Percentiles rank a stretch among this genome's conserved stretches.
Evolutionary conservation across 2,888 invertebrate genomes (phyloP).

Genomic region (Epinotia brunnichana): DNA sequence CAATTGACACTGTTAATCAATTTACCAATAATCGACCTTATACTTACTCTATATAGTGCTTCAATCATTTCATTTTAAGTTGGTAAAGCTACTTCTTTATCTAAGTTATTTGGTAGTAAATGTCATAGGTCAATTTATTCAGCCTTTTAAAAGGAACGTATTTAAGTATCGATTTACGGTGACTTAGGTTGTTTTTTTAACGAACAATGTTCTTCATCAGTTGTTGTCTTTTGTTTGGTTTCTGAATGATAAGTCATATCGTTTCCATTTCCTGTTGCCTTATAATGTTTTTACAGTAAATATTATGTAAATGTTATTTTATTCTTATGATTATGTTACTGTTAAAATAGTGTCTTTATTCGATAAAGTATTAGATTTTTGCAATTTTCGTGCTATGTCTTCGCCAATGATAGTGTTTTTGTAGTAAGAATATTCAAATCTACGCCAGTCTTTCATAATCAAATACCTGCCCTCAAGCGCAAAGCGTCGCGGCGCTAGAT

Average conservation of each 20-base stretch:
- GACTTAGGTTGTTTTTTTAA: constrained; percentile 15
- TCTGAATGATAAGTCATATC: constrained; percentile 9
- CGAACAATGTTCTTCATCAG: constrained; percentile 49
- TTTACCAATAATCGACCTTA: constrained; percentile 23
- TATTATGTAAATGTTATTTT: neutral
- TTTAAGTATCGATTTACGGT: neutral
- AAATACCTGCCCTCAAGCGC: too few relatives aligned
- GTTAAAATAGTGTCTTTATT: too few relatives aligned
- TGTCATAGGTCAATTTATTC: constrained; percentile 54
- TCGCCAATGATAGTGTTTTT: too few relatives aligned
- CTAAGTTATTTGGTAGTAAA: constrained; percentile 43
- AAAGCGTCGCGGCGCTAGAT: too few relatives aligned
- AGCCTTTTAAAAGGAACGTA: neutral
- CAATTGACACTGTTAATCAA: neutral
- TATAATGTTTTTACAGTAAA: constrained; percentile 1
- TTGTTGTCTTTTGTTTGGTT: constrained; percentile 33
- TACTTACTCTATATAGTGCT: neutral
- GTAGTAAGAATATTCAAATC: too few relatives aligned
- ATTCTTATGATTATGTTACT: neutral
- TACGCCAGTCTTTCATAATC: too few relatives aligned
- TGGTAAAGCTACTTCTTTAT: constrained; percentile 24
- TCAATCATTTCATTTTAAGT: neutral
- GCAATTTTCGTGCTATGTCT: too few relatives aligned
- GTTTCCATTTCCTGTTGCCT: constrained; percentile 40
- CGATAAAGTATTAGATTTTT: too few relatives aligned